A percentile compares a stretch with the other conserved stretches of the same genome.
These are phyloP conservation scores for Palythoa caribaeorum DNA, from an alignment of 92 coral and sea anemone species.

Conservation along the genomic window DNA sequence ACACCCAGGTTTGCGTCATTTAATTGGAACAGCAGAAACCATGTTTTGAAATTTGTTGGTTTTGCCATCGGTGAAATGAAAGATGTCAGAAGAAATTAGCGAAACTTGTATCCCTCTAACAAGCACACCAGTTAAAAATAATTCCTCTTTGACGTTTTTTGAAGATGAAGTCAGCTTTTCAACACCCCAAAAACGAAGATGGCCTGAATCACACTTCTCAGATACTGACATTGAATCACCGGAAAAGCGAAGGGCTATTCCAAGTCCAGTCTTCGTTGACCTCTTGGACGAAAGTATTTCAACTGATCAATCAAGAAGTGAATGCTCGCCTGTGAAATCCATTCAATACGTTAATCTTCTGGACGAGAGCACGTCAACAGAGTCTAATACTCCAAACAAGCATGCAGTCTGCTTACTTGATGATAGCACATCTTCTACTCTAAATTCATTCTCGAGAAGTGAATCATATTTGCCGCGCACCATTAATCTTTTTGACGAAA, in stretches of 20 bases:
- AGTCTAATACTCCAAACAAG: background rate
- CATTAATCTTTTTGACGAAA: background rate
- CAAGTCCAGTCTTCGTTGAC: constrained; percentile 4
- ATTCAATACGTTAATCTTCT: background rate
- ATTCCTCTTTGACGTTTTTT: background rate
- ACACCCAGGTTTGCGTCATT: background rate
- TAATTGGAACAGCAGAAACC: background rate
- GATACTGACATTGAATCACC: background rate
- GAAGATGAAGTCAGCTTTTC: constrained; percentile 8
- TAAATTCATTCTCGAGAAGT: background rate
- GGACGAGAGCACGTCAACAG: background rate
- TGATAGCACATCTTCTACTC: background rate
- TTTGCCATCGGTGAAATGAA: too few relatives aligned
- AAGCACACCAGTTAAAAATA: background rate
- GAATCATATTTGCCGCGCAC: background rate
- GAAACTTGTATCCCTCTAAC: background rate
- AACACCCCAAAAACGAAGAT: background rate
- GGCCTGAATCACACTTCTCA: background rate
- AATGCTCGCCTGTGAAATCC: background rate
- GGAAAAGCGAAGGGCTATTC: too few relatives aligned
- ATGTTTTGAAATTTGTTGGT: background rate
- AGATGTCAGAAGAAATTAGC: background rate
- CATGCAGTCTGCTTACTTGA: constrained; percentile 6
- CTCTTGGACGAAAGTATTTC: constrained; percentile 3
- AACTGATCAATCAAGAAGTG: background rate